Evolutionary conservation across 2,888 invertebrate species (phyloP).

Genomic region (Cantharis rufa): DNA sequence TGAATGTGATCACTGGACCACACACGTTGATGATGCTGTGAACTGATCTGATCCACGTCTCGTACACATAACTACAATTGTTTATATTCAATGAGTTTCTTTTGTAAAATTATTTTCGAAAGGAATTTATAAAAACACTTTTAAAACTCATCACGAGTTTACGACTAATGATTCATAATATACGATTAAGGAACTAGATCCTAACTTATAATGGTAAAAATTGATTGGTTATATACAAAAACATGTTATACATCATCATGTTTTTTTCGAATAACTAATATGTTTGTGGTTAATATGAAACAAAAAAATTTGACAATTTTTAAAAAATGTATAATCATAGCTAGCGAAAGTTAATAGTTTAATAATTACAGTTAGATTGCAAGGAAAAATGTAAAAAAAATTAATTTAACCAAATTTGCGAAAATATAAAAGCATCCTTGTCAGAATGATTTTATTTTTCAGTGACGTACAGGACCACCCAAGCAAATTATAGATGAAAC

Average conservation of each 20-base stretch:
- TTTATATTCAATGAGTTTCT: conserved; percentile 34
- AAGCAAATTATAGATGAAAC: conserved; percentile 28
- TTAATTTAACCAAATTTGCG: conserved; percentile 3
- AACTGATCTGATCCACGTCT: conserved; percentile 45
- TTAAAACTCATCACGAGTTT: background rate
- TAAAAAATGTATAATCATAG: background rate
- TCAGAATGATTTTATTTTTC: conserved; percentile 25
- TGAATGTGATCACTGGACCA: conserved; percentile 42
- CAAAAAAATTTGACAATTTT: background rate
- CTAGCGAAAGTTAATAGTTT: background rate
- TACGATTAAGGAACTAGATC: background rate
- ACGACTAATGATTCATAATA: conserved; percentile 1
- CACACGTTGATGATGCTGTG: conserved; percentile 47
- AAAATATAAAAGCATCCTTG: conserved; percentile 27
- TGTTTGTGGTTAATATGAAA: background rate
- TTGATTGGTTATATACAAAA: background rate
- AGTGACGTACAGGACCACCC: conserved; percentile 37
- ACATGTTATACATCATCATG: background rate
- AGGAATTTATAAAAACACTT: conserved; percentile 3
- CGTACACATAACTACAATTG: conserved; percentile 42
- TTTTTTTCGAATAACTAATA: background rate
- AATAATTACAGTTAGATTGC: background rate
- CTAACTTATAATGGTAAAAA: background rate
- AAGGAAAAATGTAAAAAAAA: background rate
- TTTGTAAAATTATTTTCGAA: conserved; percentile 25